Conservation (phyloP, 2,797 vertebrate species). For the Molothrus ater region DNA sequence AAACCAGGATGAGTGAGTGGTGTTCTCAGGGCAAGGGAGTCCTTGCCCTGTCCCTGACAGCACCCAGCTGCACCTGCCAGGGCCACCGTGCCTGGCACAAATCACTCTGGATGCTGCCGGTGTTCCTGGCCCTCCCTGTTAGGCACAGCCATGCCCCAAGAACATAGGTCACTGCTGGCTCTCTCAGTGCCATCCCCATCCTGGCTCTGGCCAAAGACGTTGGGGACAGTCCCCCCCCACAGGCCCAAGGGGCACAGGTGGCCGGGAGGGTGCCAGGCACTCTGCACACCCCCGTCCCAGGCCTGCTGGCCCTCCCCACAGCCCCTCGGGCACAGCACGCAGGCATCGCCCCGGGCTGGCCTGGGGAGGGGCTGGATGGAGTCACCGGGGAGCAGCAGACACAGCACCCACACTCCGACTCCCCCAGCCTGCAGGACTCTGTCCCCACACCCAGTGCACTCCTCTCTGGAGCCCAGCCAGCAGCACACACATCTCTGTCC, state of each 20-base stretch:
- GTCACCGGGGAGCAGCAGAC: neutral
- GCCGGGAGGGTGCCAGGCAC: neutral
- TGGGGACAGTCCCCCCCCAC: neutral
- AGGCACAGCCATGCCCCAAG: no score
- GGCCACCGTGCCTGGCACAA: neutral
- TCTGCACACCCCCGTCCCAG: accelerated
- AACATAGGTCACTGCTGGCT: neutral
- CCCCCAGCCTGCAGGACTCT: neutral
- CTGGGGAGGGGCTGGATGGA: neutral
- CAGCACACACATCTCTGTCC: accelerated
- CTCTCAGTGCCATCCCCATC: neutral
- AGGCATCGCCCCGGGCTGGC: accelerated
- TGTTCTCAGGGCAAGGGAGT: neutral
- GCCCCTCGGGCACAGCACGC: accelerated
- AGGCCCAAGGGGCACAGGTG: neutral
- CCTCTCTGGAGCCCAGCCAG: neutral
- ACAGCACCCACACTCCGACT: accelerated
- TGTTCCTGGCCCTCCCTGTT: accelerated
- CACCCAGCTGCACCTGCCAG: accelerated
- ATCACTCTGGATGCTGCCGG: neutral
- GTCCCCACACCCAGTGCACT: no score
- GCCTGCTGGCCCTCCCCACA: no score
- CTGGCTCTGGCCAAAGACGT: neutral
- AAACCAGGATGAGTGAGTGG: accelerated
- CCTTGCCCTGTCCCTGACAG: neutral